Conservation (phyloP, 2,113 vertebrate species). For the Macrotus californicus region DNA sequence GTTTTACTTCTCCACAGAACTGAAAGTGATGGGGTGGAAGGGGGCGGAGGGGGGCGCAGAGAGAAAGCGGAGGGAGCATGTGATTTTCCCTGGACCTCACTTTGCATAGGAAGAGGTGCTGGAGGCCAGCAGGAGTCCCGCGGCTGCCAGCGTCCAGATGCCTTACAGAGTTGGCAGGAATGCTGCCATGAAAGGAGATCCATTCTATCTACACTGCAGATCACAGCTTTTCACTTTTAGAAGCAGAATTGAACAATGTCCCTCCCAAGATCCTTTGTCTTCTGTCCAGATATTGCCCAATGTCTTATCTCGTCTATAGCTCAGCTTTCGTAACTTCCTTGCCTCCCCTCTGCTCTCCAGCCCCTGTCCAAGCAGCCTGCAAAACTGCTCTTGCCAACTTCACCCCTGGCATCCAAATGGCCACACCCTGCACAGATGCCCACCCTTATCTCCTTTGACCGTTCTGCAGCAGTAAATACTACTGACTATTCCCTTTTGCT, state of each 20-base stretch:
- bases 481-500: not conserved
- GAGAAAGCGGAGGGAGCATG: not conserved
- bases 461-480: not conserved
- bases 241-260: not conserved
- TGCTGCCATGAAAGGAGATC: not conserved
- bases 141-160: fast-evolving
- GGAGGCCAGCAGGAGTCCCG: not conserved
- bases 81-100: not conserved
- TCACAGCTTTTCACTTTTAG: not conserved
- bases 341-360: not conserved
- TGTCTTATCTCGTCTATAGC: not conserved
- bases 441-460: not conserved
- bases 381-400: not conserved
- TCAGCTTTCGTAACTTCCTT: not conserved
- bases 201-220: not conserved
- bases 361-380: not conserved
- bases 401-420: not conserved
- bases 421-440: not conserved
- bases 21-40: not conserved
- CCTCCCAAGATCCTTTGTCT: not conserved
- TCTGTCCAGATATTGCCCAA: not conserved
- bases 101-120: not conserved
- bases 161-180: not conserved
- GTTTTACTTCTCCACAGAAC: not conserved
- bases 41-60: not conserved